Evolutionary conservation across 2,797 vertebrate genomes (phyloP), one percentile per base, ranked within the genome.

Genomic region (Sandelia bainsii): DNA sequence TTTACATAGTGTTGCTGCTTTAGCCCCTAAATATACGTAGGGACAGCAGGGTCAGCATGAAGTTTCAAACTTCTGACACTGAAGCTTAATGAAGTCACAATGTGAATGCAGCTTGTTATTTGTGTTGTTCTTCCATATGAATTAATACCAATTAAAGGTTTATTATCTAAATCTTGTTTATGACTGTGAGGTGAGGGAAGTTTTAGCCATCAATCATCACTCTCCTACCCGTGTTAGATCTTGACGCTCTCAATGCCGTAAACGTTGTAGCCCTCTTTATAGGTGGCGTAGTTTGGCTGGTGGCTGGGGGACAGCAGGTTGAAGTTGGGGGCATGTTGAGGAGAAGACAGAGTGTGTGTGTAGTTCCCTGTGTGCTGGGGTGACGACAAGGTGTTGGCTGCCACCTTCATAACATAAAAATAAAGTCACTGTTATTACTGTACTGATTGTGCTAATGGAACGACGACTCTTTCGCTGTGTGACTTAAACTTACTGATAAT

Each of bases 261-360:
- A 94, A 98, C 97, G 97, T 97, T 98, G 97, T 98, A 98, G 96
- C 97, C 97, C 95, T 98, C 97, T 96, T 98, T 98, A 95, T 98
- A 98, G 95, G 97, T 98, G 93, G 97, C 96, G 96, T 97, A 98
- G 96, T 97, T 98, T 72, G 89, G 87, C 96, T 89, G 90, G 84
- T 91, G 90, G 79, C 89, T 87, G 75, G 90, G 89, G 75, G 89
- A 91, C 85, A 91, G 82, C 89, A 92, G 79, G 89, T 86, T 91
- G 90, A 83, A 92, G 88, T 84, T 91, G 67, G 88, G 89, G 72
- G 86, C 83, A 20, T 91, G 90, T 81, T 90, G 88, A 82, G 90
- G 90, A 85, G 90, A 91, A 72, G 90, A 77, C 82, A 91, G 73
- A 83, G 89, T 89, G 82, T 92, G 89, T 85, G 89, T 92, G 88